Percentiles rank a stretch among this genome's conserved stretches.
These are phyloP conservation scores for Trogon melanurus DNA, from an alignment of 2,113 vertebrate genomes.

Conservation along the genomic window DNA sequence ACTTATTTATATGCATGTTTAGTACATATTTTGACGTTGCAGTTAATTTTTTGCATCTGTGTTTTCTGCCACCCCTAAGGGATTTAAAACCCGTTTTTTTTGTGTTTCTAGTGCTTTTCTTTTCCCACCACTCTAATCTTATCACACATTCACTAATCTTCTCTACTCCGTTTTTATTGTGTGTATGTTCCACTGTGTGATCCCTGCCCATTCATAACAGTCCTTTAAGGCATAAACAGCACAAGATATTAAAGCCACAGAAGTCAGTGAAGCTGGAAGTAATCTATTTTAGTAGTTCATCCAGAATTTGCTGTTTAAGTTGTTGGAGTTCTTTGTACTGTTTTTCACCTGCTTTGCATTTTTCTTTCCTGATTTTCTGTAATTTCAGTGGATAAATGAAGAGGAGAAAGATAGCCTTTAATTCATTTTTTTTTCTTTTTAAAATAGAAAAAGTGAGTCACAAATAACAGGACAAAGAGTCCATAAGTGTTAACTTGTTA, in stretches of 20 bases:
- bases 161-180: neutral
- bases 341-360: neutral
- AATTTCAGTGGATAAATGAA: neutral
- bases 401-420: neutral
- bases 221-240: neutral
- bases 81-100: neutral
- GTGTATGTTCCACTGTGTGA: neutral
- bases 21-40: neutral
- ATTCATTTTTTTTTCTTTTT: neutral
- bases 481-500: neutral
- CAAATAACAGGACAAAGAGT: neutral
- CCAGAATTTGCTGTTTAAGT: neutral
- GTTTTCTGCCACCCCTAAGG: neutral
- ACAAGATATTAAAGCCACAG: neutral
- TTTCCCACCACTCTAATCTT: neutral
- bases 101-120: neutral
- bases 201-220: neutral
- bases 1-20: neutral
- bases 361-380: neutral
- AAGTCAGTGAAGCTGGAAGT: neutral
- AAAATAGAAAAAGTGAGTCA: neutral
- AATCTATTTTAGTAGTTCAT: neutral
- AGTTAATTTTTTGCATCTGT: neutral
- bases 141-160: neutral
- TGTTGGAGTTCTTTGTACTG: fast-evolving